These are phyloP conservation scores for Cuculus canorus DNA, from an alignment of 2,797 vertebrate species.

Conservation along the genomic window DNA sequence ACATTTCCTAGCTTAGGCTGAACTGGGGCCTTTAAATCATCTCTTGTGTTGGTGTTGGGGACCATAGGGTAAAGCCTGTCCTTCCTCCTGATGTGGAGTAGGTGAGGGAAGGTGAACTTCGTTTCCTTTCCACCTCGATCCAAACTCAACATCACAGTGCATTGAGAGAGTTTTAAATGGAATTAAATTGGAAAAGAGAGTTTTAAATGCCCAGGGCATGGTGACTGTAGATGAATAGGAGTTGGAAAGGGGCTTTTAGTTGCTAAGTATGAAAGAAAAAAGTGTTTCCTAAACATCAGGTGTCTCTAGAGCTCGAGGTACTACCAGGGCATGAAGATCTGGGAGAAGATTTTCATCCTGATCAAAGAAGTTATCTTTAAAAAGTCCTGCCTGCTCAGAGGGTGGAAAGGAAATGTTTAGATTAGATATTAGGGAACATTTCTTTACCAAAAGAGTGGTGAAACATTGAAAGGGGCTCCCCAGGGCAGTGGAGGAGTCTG, in stretches of 20 bases:
- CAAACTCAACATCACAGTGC: background rate
- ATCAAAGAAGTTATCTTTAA: background rate
- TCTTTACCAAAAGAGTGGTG: no score
- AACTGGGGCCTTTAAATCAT: background rate
- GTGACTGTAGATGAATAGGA: background rate
- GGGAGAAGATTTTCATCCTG: background rate
- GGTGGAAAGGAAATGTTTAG: background rate
- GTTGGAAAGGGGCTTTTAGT: background rate
- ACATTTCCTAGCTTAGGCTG: background rate
- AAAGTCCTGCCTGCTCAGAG: background rate
- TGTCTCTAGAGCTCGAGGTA: background rate
- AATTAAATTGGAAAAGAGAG: background rate
- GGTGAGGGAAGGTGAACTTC: background rate
- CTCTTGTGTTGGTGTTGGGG: background rate
- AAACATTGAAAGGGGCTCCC: no score
- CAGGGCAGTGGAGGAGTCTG: no score
- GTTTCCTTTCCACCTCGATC: background rate
- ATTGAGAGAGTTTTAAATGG: background rate
- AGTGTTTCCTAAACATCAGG: background rate
- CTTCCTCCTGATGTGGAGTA: background rate
- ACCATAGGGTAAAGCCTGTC: background rate
- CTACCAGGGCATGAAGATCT: background rate
- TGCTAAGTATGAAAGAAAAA: background rate
- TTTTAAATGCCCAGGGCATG: background rate
- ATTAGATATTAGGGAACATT: no score